phyloP scores from a whole-genome alignment of 1,140 invertebrate species.

The Choristoneura fumiferana region DNA sequence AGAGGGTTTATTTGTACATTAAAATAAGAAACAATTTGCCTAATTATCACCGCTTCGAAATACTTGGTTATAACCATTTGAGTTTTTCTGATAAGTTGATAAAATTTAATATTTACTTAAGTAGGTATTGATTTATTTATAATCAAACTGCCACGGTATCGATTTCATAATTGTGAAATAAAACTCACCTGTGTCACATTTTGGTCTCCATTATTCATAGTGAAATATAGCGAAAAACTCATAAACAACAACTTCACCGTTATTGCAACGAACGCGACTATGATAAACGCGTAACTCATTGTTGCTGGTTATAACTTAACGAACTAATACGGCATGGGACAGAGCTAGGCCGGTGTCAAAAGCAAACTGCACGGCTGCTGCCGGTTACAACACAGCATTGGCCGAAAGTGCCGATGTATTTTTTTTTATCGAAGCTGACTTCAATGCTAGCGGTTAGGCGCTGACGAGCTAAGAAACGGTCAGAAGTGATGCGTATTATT shows the following conservation, averaged over 20 bases:
- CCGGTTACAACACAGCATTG: conserved; percentile 33
- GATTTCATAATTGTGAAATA: neutral
- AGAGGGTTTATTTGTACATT: too few species aligned
- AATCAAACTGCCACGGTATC: too few species aligned
- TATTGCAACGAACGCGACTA: conserved; percentile 56
- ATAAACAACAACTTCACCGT: conserved; percentile 56
- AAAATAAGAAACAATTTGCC: too few species aligned
- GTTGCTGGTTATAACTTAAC: neutral
- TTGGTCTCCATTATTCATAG: conserved; percentile 40
- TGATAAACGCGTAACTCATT: conserved; percentile 54
- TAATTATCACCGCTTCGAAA: too few species aligned
- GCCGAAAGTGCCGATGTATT: conserved; percentile 36
- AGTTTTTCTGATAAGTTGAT: too few species aligned
- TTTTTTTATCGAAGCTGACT: conserved; percentile 48
- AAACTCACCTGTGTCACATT: conserved; percentile 36
- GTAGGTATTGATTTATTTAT: too few species aligned
- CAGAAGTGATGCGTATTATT: conserved; percentile 19
- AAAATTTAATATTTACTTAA: too few species aligned
- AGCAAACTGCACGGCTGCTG: conserved; percentile 35
- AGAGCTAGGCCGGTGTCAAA: conserved; percentile 19
- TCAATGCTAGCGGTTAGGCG: conserved; percentile 20
- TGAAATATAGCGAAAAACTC: conserved; percentile 56
- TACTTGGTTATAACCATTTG: too few species aligned
- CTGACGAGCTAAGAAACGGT: conserved; percentile 21
- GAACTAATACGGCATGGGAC: neutral